Evolutionary conservation across 2,797 vertebrate genomes (phyloP), one percentile per base, ranked within the genome.

Genomic region (Epinephelus malabaricus): DNA sequence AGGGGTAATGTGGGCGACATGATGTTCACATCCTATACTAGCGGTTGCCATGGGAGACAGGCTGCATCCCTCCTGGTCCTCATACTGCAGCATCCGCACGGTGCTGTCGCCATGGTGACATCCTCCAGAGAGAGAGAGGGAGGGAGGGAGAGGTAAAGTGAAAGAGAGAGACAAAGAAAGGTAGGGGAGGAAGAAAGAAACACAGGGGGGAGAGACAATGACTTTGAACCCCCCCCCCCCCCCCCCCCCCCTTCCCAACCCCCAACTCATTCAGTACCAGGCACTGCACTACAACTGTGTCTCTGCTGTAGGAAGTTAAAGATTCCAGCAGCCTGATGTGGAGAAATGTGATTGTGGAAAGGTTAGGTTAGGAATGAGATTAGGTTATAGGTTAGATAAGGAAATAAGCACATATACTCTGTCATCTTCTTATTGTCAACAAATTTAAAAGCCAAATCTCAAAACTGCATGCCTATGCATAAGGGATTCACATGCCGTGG

Each of bases 51-150:
- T 93, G 90, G 89, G 89, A 92, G 88, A 90, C 88, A 76, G 81
- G 83, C 92, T 91, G 86, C 88, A 92, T 92, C 87, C 89, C 91
- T 91, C 90, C 85, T 89, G 83, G 90, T 93, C 91, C 88, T 91
- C 84, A 92, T 86, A 93, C 92, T 94, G 94, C 94, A 95, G 92
- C 92, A 95, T 93, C 89, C 77, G 89, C 88, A 92, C 91, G 47
- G 92, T 86, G 86, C 92, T 92, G 95, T 96, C 94, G 92, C 95
- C 94, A 96, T 96, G 95, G 94, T 92, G 92, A 96, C 95, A 94
- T 88, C 85, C 90, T 89, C 91, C 86, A 87, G 88, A 90, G 88
- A 89, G 80, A 73, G 60, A 76, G 64, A 15, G 63, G 89, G 88
- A 89, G 80, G 13, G 63, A 56, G 71, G 45, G 79, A 51, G 71